These are phyloP conservation scores for Chionodraco myersi DNA, from an alignment of 2,113 vertebrate genomes.

Conservation along the genomic window DNA sequence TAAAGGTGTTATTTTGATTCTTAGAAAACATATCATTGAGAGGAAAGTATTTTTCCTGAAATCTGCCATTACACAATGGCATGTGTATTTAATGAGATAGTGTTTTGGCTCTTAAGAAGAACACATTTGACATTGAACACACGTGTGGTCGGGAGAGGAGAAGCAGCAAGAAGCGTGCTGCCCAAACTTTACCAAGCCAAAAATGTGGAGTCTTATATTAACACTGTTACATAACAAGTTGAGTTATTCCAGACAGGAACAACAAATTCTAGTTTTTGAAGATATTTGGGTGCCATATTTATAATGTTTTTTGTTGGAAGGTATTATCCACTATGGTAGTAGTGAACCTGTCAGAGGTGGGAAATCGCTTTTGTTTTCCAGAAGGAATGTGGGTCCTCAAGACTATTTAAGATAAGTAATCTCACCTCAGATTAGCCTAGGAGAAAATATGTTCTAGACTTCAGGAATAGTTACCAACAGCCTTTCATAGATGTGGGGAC, in stretches of 20 bases:
- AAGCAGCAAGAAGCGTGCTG: slow-evolving; percentile 28
- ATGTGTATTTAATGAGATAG: slow-evolving; percentile 9
- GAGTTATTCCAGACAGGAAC: slow-evolving; percentile 37
- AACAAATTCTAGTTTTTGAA: slow-evolving; percentile 41
- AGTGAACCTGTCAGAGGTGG: slow-evolving; percentile 40
- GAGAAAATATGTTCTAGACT: slow-evolving; percentile 7
- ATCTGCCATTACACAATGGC: not conserved
- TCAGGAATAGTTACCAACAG: slow-evolving; percentile 8
- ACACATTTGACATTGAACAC: not conserved
- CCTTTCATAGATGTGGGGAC: slow-evolving; percentile 13
- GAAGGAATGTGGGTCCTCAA: slow-evolving; percentile 32
- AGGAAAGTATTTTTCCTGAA: slow-evolving; percentile 6
- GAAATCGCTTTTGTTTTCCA: slow-evolving; percentile 27
- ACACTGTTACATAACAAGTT: slow-evolving; percentile 41
- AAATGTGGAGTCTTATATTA: slow-evolving; percentile 23
- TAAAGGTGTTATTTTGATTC: too few species aligned
- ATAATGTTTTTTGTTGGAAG: slow-evolving; percentile 55
- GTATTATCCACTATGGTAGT: slow-evolving; percentile 41
- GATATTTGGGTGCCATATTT: slow-evolving; percentile 59
- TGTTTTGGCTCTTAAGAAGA: slow-evolving; percentile 11
- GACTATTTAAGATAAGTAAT: slow-evolving; percentile 31
- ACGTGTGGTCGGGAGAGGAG: slow-evolving; percentile 17
- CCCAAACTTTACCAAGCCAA: slow-evolving; percentile 35
- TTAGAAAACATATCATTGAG: too few species aligned
- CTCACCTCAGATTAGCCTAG: slow-evolving; percentile 21